Base-by-base conservation (phyloP, 1,140 invertebrate genomes). In the Bursaphelenchus mucronatus region DNA sequence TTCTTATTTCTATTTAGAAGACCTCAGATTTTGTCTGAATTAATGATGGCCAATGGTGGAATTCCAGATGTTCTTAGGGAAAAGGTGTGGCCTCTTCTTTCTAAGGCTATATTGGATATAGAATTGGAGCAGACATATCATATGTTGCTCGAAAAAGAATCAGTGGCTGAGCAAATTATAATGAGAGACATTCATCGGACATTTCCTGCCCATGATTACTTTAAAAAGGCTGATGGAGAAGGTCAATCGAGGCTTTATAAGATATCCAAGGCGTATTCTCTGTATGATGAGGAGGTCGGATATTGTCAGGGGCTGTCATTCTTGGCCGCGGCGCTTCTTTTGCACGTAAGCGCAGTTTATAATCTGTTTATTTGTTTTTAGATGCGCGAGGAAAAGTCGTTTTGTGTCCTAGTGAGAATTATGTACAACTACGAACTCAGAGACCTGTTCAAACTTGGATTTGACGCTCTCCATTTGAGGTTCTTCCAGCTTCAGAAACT, bases 351-450 rank as follows among this genome's bases (percentile, higher is more conserved):
- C 67, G 58, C 7, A 8, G 41, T 64, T 19, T 13, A 4, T 43
- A 46, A 68, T 46, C 45, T 8, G 21, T 49, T 73, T 57, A 46
- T 3, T 30, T 40, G n/a, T 73, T n/a, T n/a, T 66, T 66, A 97
- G 91, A 97, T 98, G 93, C 94, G 94, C 0, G 95, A 99, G 85
- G 95, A 99, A 82, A 93, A 98, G 86, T 92, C 94, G 0, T 99
- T 99, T 83, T 93, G 91, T 82, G 88, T 98, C 6, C 82, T 99
- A 47, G 91, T 97, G 1, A 90, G 92, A 75, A 87, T 98, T 8
- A 98, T 99, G 94, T 96, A 92, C 81, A 89, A 92, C 56, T 98
- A 98, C 81, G 89, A 89, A 1, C 83, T 98, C 40, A 85, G 95
- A 61, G 90, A 97, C 83, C 85, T 98, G 39, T 97, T 95, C 82